A percentile compares a stretch with the other conserved stretches of the same genome.
Conservation (phyloP, 2,113 vertebrate species). For the Lipotes vexillifer region DNA sequence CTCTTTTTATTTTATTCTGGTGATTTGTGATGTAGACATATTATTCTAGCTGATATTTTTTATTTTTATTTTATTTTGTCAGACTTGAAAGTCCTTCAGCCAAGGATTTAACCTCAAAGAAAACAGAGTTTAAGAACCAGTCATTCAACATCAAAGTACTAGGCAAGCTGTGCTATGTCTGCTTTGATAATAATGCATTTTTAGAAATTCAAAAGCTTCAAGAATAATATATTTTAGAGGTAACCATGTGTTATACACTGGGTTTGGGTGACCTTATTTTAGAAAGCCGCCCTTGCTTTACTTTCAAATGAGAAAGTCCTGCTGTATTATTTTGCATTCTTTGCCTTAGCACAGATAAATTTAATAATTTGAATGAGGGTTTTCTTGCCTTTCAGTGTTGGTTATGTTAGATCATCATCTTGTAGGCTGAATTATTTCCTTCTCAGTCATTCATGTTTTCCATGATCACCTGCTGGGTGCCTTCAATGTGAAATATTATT, state of each 20-base stretch:
- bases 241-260: neutral
- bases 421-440: neutral
- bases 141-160: neutral
- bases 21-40: neutral
- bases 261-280: neutral
- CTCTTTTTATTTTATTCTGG: neutral
- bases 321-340: neutral
- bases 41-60: neutral
- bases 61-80: neutral
- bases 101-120: neutral
- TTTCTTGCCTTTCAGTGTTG: neutral
- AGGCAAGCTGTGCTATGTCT: neutral
- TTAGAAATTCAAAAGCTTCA: neutral
- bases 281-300: neutral
- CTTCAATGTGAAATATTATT: neutral
- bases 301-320: neutral
- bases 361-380: neutral
- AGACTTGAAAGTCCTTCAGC: neutral
- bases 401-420: neutral
- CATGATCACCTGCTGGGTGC: neutral
- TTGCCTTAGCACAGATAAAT: neutral
- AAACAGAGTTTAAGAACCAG: neutral
- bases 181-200: neutral
- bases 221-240: constrained; percentile 1
- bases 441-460: neutral